Evolutionary conservation across 2,797 vertebrate species (phyloP).

Genomic region (Triplophysa bombifrons): DNA sequence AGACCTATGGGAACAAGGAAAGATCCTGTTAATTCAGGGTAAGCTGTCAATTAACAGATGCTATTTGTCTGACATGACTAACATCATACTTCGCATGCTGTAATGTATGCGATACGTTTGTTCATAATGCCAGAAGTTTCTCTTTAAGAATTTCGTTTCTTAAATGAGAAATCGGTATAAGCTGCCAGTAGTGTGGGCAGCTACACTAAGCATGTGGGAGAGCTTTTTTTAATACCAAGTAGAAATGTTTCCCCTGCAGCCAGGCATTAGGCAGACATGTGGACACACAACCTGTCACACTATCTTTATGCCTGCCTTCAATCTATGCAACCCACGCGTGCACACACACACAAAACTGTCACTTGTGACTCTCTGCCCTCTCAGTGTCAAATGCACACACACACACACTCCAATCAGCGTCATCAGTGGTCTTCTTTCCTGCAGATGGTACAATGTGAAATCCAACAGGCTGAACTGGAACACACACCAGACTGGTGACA

Average conservation of each 20-base stretch:
- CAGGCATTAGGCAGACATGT: constrained; percentile 35
- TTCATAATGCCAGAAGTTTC: constrained; percentile 12
- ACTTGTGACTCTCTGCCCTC: background rate
- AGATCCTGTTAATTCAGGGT: too few relatives aligned
- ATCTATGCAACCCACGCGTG: constrained; percentile 13
- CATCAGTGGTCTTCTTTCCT: constrained; percentile 33
- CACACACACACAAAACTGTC: background rate
- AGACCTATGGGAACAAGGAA: too few relatives aligned
- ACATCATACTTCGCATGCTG: too few relatives aligned
- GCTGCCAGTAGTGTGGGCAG: constrained; percentile 20
- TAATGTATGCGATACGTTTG: background rate
- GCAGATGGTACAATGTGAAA: constrained; percentile 37
- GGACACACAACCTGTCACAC: constrained; percentile 37
- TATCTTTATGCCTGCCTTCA: constrained; percentile 32
- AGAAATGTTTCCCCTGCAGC: constrained; percentile 33
- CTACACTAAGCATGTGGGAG: constrained; percentile 21
- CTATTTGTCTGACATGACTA: background rate
- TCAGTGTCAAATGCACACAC: constrained; percentile 9
- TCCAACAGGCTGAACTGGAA: constrained; percentile 18
- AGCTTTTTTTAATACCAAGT: constrained; percentile 31
- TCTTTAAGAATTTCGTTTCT: constrained; percentile 14
- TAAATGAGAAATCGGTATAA: constrained; percentile 27
- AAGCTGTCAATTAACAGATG: too few relatives aligned
- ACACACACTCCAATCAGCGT: constrained; percentile 24
- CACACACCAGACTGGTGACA: constrained; percentile 35